phyloP scores from a whole-genome alignment of 2,113 vertebrate species.

The Antennarius striatus region DNA sequence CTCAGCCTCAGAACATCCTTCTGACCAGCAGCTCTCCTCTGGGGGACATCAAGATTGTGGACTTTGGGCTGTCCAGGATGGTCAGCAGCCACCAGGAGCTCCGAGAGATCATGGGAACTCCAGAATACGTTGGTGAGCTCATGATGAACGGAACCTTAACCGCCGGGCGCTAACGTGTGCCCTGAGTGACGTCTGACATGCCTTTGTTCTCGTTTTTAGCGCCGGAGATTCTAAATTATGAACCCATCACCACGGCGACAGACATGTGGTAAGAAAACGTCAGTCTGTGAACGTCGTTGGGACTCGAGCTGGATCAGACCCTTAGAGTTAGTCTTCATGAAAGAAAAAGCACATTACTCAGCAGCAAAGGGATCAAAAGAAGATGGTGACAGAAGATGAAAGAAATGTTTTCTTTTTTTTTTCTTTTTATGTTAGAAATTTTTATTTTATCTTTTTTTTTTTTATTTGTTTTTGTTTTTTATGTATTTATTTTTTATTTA shows the following conservation, averaged over 20 bases:
- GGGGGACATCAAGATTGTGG: constrained; percentile 81
- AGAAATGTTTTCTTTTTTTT: too few species aligned
- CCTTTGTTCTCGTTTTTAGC: constrained; percentile 56
- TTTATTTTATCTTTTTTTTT: too few species aligned
- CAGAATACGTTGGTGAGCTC: constrained; percentile 80
- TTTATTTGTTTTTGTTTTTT: too few species aligned
- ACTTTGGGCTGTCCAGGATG: constrained; percentile 80
- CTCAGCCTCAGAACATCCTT: constrained; percentile 81
- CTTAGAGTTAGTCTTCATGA: too few species aligned
- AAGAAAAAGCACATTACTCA: too few species aligned
- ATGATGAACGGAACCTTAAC: rapidly evolving
- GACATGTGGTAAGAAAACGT: constrained; percentile 79
- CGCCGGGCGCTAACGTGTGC: too few species aligned
- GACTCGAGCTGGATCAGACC: too few species aligned
- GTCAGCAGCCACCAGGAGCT: constrained; percentile 77
- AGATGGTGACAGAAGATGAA: too few species aligned
- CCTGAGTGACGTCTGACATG: background rate
- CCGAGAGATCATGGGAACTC: constrained; percentile 82
- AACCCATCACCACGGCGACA: constrained; percentile 82
- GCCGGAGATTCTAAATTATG: constrained; percentile 81
- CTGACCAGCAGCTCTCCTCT: constrained; percentile 75
- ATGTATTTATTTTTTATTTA: too few species aligned
- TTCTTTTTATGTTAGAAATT: too few species aligned
- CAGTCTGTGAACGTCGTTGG: background rate
- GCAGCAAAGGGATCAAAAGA: too few species aligned